Percentiles rank a stretch among this genome's conserved stretches.
Evolutionary conservation across 2,888 invertebrate genomes (phyloP).

Genomic region (Adelognathus sp.): DNA sequence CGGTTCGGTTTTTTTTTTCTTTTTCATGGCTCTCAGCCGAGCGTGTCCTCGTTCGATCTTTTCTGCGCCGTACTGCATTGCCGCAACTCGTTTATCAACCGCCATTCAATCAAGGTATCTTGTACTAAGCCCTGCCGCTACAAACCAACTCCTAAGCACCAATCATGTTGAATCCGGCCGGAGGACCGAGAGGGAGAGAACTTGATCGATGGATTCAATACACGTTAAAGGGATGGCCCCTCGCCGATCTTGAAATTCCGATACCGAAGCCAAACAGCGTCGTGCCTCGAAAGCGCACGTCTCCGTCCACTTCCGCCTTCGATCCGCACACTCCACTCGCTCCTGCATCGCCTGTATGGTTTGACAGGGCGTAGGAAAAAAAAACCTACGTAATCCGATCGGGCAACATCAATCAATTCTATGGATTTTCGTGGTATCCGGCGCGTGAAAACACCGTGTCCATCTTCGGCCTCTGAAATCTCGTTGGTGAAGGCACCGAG

Average conservation of each 20-base stretch:
- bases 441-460: neutral
- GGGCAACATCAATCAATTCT: slow-evolving; percentile 24
- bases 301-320: slow-evolving; percentile 60
- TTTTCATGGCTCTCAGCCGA: neutral
- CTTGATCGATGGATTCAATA: slow-evolving; percentile 76
- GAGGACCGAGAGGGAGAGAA: slow-evolving; percentile 15
- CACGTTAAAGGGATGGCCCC: slow-evolving; percentile 67
- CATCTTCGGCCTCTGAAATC: neutral
- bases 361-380: slow-evolving; percentile 33
- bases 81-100: slow-evolving; percentile 70
- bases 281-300: slow-evolving; percentile 56
- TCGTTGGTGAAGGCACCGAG: neutral
- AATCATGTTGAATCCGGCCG: slow-evolving; percentile 69
- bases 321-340: neutral
- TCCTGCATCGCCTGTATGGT: slow-evolving; percentile 15
- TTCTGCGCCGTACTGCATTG: slow-evolving; percentile 2
- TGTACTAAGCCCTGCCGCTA: slow-evolving; percentile 72
- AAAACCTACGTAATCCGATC: neutral
- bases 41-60: slow-evolving; percentile 23
- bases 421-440: slow-evolving; percentile 18
- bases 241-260: slow-evolving; percentile 65
- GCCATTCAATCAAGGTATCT: slow-evolving; percentile 76
- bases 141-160: slow-evolving; percentile 74
- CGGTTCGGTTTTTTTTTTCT: neutral
- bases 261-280: slow-evolving; percentile 24